phyloP scores from a whole-genome alignment of 2,888 invertebrate species.

The Dugesia japonica region DNA sequence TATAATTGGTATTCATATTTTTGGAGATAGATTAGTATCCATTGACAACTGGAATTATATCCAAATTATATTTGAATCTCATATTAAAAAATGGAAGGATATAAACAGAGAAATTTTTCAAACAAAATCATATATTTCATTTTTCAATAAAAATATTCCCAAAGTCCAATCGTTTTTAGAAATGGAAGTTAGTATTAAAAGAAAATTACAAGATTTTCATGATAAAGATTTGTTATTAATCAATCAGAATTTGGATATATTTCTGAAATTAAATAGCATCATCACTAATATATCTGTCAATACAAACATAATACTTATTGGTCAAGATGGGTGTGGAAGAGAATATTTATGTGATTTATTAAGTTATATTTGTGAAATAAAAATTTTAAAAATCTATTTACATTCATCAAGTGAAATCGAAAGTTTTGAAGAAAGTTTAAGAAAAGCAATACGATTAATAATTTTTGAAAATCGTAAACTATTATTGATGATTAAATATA shows the following conservation, averaged over 20 bases:
- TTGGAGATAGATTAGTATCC: not conserved
- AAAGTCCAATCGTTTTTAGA: not conserved
- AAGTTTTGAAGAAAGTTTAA: not conserved
- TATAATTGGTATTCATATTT: not conserved
- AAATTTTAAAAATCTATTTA: not conserved
- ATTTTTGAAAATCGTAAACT: not conserved
- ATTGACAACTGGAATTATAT: not conserved
- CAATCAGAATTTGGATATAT: not conserved
- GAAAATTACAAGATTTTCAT: not conserved
- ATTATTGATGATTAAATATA: not conserved
- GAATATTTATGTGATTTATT: not conserved
- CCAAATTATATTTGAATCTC: not conserved
- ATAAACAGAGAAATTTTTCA: not conserved
- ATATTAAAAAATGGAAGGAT: not conserved
- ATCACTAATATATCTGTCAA: not conserved
- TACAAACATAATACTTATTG: not conserved
- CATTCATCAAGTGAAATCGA: not conserved
- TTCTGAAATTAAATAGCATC: not conserved
- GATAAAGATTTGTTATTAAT: not conserved
- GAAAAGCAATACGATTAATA: not conserved
- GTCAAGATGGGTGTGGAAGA: not conserved
- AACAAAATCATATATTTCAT: not conserved
- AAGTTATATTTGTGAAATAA: not conserved
- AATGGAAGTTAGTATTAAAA: not conserved
- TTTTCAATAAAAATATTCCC: not conserved